Evolutionary conservation across 2,888 invertebrate genomes (phyloP), one percentile per base, ranked within the genome.

Genomic region (Meloe dianella): DNA sequence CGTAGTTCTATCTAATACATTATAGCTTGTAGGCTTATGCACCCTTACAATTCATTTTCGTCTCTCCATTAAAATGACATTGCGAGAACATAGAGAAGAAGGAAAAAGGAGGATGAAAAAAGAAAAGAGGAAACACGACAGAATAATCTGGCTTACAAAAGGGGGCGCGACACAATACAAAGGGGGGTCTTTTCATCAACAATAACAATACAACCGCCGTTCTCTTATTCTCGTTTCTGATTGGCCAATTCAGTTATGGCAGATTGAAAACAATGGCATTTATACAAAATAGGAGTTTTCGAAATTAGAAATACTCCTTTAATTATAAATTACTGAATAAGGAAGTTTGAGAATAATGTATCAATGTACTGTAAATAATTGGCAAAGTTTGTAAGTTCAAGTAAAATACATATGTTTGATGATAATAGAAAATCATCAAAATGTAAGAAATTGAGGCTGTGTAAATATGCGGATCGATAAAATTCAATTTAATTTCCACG

Each of bases 71-170:
- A 54, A 54, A 54, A 54, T 54, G 54, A 54, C 54, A 54, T 54
- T 54, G 54, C 54, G 54, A 51, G 22, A 22, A 47, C 17, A 47
- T 8, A n/a, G 22, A 51, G 12, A 51, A 51, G 8, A 47, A 6
- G 20, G 20, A 9, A 51, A 10, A 54, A 24, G 12, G 9, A 20
- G 47, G 9, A 20, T 1, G 10, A n/a, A 14, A 54, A 54, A 54
- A 54, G 24, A 12, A 41, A 41, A 7, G n/a, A n/a, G n/a, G n/a
- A n/a, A 6, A 41, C 17, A 73, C 78, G 73, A 72, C 74, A 65
- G 77, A 78, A 79, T 79, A 80, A 80, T 80, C 79, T 77, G 77
- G 76, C 73, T 77, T 73, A 77, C 79, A 78, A 78, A 75, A 75
- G 76, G 75, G 75, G 72, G 72, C 69, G 65, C 72, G 68, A 70